These are phyloP conservation scores for Chionis minor DNA, from an alignment of 2,113 vertebrate genomes.

Conservation along the genomic window DNA sequence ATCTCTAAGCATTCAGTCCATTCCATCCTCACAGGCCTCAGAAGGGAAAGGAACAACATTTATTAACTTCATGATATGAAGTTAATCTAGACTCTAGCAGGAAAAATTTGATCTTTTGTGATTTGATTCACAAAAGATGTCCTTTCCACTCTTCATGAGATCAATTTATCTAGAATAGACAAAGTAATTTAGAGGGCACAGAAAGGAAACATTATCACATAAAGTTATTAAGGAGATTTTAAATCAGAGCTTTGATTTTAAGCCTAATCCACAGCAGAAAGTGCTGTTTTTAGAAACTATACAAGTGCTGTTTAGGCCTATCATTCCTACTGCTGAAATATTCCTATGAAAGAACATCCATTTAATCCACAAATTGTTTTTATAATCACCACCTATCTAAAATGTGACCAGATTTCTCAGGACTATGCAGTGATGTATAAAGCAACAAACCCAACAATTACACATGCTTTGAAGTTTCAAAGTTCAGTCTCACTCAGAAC, in stretches of 20 bases:
- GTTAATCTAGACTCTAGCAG: conserved; percentile 14
- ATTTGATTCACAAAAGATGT: conserved; percentile 1
- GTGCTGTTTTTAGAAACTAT: not conserved
- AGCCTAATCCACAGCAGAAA: not conserved
- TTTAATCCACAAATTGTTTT: conserved; percentile 21
- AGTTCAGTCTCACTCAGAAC: not conserved
- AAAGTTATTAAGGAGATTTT: conserved; percentile 14
- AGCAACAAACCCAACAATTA: not conserved
- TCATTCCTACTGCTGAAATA: not conserved
- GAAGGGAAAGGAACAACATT: not conserved
- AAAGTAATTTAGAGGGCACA: conserved; percentile 27
- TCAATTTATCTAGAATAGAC: conserved; percentile 24
- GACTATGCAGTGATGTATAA: not conserved
- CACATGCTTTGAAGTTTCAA: not conserved
- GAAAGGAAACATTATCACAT: conserved; percentile 6
- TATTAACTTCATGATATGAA: not conserved
- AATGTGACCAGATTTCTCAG: not conserved
- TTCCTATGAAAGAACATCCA: not conserved
- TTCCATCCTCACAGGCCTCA: not conserved
- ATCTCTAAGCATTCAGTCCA: not conserved
- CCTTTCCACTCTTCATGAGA: conserved; percentile 17
- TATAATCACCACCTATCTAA: not conserved
- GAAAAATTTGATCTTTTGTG: not conserved
- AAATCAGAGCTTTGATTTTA: not conserved
- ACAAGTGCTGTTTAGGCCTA: not conserved